Base-by-base conservation (phyloP, 2,888 invertebrate species). In the Acleris emargana region DNA sequence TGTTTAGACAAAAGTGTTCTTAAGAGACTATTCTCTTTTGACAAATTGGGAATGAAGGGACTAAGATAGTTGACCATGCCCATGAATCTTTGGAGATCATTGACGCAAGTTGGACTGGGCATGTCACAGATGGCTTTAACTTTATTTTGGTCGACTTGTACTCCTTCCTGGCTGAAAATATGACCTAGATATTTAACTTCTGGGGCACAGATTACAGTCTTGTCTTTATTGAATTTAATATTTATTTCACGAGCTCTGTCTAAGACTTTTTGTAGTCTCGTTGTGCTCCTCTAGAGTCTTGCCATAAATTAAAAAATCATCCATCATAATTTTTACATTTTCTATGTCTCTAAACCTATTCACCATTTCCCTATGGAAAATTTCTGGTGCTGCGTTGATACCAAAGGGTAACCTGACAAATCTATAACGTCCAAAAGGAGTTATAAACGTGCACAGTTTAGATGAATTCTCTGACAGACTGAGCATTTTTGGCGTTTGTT, bases 1-100 rank as follows among this genome's bases (percentile, higher is more conserved):
- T 77, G 63, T 63, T 77, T 75, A 43, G 72, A 68, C 17, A 78
- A 58, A 13, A 79, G 59, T 18, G 18, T 28, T 25, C 51, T 51
- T 1, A 51, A 16, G 2, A 5, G 13, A 16, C 16, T 28, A 16
- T 13, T 28, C n/a, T 51, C 25, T 28, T 28, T 16, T 5, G 73
- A 71, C 9, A 68, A 28, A 45, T 72, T 62, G 62, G 57, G 16
- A 45, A 72, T 70, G 42, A 67, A 73, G 4, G 68, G 47, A 28
- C 67, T 57, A 42, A 74, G 58, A 61, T 69, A 72, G 32, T 70
- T 73, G 5, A 71, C 51, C 69, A 74, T 71, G 1, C 72, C 74
- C 45, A 74, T 22, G n/a, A 72, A 71, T 17, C 74, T 62, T 57
- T 72, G 70, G 7, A 74, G 32, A 11, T 72, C 74, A 20, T 52